Percentiles rank a stretch among this genome's conserved stretches.
phyloP scores from a whole-genome alignment of 2,113 vertebrate species.

The Rousettus leschenaultii region DNA sequence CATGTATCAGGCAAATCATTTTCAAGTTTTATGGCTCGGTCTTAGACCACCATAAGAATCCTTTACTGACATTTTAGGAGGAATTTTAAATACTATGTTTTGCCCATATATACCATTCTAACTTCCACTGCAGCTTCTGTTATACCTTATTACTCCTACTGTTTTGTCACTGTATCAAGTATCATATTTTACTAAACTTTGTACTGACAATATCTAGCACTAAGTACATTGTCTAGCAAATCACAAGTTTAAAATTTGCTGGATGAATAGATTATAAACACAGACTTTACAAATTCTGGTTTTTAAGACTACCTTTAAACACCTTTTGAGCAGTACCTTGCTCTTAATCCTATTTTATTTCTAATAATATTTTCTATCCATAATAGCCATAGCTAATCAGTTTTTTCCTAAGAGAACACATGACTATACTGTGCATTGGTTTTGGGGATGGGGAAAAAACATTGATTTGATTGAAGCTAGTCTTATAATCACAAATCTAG shows the following conservation, averaged over 20 bases:
- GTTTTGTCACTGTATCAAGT: not conserved
- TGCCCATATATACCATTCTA: not conserved
- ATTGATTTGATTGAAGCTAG: not conserved
- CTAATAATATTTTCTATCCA: not conserved
- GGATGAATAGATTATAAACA: not conserved
- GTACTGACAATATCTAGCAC: not conserved
- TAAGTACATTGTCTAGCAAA: not conserved
- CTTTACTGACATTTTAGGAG: not conserved
- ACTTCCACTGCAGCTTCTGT: not conserved
- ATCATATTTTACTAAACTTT: not conserved
- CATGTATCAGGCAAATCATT: not conserved
- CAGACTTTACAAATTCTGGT: not conserved
- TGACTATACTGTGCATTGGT: not conserved
- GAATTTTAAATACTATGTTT: not conserved
- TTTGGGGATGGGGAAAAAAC: not conserved
- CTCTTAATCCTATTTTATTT: not conserved
- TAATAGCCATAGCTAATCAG: not conserved
- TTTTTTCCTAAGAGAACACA: not conserved
- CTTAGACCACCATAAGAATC: not conserved
- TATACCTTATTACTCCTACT: not conserved
- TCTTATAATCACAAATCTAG: not conserved
- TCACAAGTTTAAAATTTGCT: not conserved
- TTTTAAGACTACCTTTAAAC: not conserved
- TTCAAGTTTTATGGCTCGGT: not conserved
- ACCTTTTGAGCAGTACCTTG: not conserved